phyloP scores from a whole-genome alignment of 2,113 vertebrate genomes.

The Hippopotamus amphibius region DNA sequence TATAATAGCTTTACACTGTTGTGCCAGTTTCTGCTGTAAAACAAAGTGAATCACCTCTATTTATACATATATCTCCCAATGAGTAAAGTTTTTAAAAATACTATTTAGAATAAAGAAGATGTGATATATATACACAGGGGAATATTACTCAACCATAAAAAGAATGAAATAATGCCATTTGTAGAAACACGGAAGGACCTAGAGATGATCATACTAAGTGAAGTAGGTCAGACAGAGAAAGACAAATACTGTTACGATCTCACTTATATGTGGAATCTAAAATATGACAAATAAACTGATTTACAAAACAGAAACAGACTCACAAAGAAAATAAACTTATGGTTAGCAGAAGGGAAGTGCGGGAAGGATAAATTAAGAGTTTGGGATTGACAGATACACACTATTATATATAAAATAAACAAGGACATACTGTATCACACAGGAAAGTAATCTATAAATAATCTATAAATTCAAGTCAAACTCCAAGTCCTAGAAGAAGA shows the following conservation, averaged over 20 bases:
- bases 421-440: too few species aligned
- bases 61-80: too few species aligned
- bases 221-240: neutral
- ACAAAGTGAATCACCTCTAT: too few species aligned
- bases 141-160: neutral
- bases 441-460: too few species aligned
- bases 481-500: neutral
- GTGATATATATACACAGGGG: neutral
- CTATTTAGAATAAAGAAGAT: too few species aligned
- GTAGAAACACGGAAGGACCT: neutral
- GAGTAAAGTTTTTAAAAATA: too few species aligned
- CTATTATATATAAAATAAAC: too few species aligned
- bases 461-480: neutral
- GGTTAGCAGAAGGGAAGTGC: too few species aligned
- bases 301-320: neutral
- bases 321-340: accelerated
- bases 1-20: too few species aligned
- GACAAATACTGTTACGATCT: accelerated
- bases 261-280: neutral
- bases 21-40: too few species aligned
- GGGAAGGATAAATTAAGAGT: neutral
- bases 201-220: neutral
- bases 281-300: neutral
- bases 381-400: neutral
- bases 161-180: neutral